Conservation (phyloP, 2,888 invertebrate genomes). For the Arrhopalites spinosus region DNA sequence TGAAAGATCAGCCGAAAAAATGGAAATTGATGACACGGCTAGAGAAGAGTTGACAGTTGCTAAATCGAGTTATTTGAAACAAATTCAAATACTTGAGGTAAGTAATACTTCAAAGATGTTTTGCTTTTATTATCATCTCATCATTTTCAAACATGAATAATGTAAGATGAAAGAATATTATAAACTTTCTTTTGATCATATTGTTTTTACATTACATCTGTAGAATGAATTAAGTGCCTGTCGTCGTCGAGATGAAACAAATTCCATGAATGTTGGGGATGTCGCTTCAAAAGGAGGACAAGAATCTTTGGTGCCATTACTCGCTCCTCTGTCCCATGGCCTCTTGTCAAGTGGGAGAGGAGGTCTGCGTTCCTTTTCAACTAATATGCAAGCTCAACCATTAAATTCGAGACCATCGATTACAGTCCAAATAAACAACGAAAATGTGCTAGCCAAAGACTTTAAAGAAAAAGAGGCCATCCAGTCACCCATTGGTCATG, state of each 20-base stretch:
- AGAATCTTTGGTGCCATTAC: conserved; percentile 19
- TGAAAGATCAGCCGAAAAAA: conserved; percentile 42
- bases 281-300: conserved; percentile 6
- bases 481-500: conserved; percentile 43
- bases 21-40: conserved; percentile 39
- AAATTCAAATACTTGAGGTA: conserved; percentile 51
- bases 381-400: background rate
- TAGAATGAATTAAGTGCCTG: conserved; percentile 25
- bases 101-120: too few species aligned
- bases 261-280: background rate
- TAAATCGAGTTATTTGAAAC: conserved; percentile 39
- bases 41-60: conserved; percentile 44
- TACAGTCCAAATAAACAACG: background rate
- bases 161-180: too few species aligned
- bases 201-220: too few species aligned
- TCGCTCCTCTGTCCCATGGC: conserved; percentile 6
- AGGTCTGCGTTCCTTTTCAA: background rate
- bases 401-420: background rate
- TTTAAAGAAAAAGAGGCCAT: conserved; percentile 35
- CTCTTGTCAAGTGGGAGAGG: conserved; percentile 11
- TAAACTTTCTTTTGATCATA: too few species aligned
- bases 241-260: conserved; percentile 1
- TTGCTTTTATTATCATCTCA: too few species aligned
- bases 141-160: too few species aligned
- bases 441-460: conserved; percentile 11